These are phyloP conservation scores for Eulemur macaco DNA, from an alignment of 2,113 vertebrate genomes.

Conservation along the genomic window DNA sequence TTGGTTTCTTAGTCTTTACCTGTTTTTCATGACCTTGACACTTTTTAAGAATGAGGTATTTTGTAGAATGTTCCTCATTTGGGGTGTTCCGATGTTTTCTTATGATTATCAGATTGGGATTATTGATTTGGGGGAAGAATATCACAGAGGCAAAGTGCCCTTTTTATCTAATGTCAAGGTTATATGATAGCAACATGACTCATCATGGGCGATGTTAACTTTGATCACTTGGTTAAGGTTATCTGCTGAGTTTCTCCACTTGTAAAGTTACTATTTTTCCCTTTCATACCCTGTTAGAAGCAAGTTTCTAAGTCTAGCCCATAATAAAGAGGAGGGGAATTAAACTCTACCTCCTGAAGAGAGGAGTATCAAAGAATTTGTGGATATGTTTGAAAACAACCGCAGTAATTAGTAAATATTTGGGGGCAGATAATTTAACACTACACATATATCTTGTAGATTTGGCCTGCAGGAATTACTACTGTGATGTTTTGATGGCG, in stretches of 20 bases:
- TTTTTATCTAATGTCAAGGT: background rate
- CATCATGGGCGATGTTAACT: background rate
- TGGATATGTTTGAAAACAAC: conserved; percentile 25
- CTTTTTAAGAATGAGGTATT: conserved; percentile 14
- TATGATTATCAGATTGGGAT: background rate
- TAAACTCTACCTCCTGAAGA: background rate
- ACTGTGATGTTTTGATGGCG: background rate
- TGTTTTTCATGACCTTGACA: background rate
- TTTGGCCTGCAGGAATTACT: conserved; percentile 9
- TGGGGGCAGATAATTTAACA: conserved; percentile 34
- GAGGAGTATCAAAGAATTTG: background rate
- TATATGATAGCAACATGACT: background rate
- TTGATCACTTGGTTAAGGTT: background rate
- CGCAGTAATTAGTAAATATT: conserved; percentile 14
- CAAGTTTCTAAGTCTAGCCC: background rate
- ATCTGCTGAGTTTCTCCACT: background rate
- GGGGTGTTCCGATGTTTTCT: conserved; percentile 26
- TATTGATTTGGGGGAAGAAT: conserved; percentile 12
- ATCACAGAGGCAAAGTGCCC: background rate
- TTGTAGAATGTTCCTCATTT: background rate
- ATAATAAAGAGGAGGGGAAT: conserved; percentile 1
- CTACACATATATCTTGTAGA: conserved; percentile 24
- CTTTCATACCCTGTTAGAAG: background rate
- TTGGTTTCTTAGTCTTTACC: background rate
- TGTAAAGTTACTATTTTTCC: background rate